Base-by-base conservation (phyloP, 2,888 invertebrate species). In the Graphium colonna region DNA sequence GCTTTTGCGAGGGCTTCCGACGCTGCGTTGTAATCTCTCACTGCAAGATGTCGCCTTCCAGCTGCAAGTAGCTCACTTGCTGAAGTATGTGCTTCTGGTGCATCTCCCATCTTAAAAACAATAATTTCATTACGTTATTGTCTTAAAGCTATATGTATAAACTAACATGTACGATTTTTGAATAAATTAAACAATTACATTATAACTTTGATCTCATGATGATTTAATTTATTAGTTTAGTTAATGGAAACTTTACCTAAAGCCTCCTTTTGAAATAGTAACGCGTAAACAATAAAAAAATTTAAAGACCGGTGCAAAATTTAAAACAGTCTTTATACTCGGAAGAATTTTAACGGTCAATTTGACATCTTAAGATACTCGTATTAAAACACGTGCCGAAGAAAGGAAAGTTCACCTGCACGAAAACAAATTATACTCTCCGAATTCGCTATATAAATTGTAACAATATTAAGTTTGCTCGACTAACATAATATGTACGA, bases 11-110 rank as follows among this genome's bases (percentile, higher is more conserved):
- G 80, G 0, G 93, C 92, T 48, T 92, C 91, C 1, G 94, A 94
- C 0, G 97, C 96, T 41, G 92, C 91, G 51, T 87, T 90, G 71
- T 93, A 96, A 70, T 96, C 95, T 67, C 76, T 92, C 0, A 96
- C 93, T n/a, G 95, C 90, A 51, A 94, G 92, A 65, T 96, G 94
- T 15, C 96, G 91, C 52, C 95, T 93, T 1, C 97, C 97, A 53
- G 93, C 92, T 9, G 92, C 92, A 38, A 95, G 87, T 18, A 95
- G 80, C 60, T 94, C 93, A 1, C 81, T 67, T 0, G 92, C 79
- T 49, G 91, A 87, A 21, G 82, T 87, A 1, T 76, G 76, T 42
- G 69, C 74, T 70, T 91, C 91, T n/a, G 75, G 59, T 45, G 79
- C 76, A 55, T 92, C 92, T 10, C 92, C 85, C 93, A 93, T 93